Conservation (phyloP, 2,888 invertebrate genomes). For the Coleophora deauratella region DNA sequence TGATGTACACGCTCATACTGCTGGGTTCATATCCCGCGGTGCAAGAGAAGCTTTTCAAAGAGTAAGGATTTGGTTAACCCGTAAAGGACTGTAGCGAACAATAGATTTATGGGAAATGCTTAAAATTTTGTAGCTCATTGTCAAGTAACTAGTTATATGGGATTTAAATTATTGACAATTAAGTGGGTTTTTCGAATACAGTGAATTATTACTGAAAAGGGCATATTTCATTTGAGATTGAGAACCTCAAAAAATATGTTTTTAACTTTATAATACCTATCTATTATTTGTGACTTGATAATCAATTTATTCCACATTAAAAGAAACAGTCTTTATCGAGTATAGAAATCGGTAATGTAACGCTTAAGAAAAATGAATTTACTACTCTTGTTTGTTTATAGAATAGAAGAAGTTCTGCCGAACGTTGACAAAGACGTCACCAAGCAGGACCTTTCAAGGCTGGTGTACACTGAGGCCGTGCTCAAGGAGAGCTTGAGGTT, state of each 20-base stretch:
- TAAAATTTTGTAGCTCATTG: background rate
- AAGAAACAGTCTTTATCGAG: too few species aligned
- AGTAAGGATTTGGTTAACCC: constrained; percentile 17
- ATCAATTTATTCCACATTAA: too few species aligned
- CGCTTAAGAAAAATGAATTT: too few species aligned
- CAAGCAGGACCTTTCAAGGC: constrained; percentile 18
- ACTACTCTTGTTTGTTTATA: constrained; percentile 11
- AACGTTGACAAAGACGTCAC: constrained; percentile 18
- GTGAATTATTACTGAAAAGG: too few species aligned
- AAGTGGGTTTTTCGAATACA: background rate
- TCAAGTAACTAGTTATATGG: background rate
- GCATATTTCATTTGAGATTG: too few species aligned
- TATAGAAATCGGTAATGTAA: too few species aligned
- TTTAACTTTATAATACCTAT: too few species aligned
- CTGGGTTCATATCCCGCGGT: constrained; percentile 32
- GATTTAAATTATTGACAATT: background rate
- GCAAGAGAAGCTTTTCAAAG: constrained; percentile 26
- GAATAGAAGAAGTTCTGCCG: constrained; percentile 17
- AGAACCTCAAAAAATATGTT: too few species aligned
- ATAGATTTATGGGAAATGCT: background rate
- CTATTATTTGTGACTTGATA: too few species aligned
- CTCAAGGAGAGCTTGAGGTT: constrained; percentile 23
- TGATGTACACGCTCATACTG: constrained; percentile 29
- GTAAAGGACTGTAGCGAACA: background rate
- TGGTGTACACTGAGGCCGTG: constrained; percentile 23